phyloP scores from a whole-genome alignment of 2,888 invertebrate genomes.

The Thera britannica region DNA sequence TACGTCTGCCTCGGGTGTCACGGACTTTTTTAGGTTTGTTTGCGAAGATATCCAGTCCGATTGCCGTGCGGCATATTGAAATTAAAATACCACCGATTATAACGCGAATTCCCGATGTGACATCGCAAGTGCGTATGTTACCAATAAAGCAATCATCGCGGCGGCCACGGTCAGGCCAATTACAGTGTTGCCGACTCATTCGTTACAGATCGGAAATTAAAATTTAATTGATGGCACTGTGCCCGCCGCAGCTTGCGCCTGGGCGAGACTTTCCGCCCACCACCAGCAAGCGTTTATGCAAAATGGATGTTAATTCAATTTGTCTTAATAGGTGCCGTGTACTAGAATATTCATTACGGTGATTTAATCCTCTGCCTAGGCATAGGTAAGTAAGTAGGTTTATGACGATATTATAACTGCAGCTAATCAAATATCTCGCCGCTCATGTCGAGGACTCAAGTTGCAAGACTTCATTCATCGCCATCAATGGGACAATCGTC shows the following conservation, averaged over 20 bases:
- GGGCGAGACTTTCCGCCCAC: slow-evolving; percentile 48
- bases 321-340: slow-evolving; percentile 60
- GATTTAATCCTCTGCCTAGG: slow-evolving; percentile 29
- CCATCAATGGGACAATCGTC: slow-evolving; percentile 52
- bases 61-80: slow-evolving; percentile 53
- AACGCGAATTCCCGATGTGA: slow-evolving; percentile 60
- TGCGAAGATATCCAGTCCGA: slow-evolving; percentile 45
- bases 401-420: slow-evolving; percentile 4
- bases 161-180: slow-evolving; percentile 70
- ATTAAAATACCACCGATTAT: slow-evolving; percentile 59
- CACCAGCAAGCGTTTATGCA: slow-evolving; percentile 69
- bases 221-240: slow-evolving; percentile 75
- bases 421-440: slow-evolving; percentile 31
- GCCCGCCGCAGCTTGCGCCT: slow-evolving; percentile 52
- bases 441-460: slow-evolving; percentile 20
- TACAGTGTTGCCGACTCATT: slow-evolving; percentile 70
- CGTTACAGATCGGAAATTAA: slow-evolving; percentile 76
- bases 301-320: slow-evolving; percentile 78
- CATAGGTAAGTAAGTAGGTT: neutral
- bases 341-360: slow-evolving; percentile 45
- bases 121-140: slow-evolving; percentile 60
- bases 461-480: slow-evolving; percentile 40
- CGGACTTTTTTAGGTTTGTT: slow-evolving; percentile 43
- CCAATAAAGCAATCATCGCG: slow-evolving; percentile 81
- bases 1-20: slow-evolving; percentile 51